phyloP scores from a whole-genome alignment of 1,140 invertebrate genomes.

The Sarcophaga peregrina region DNA sequence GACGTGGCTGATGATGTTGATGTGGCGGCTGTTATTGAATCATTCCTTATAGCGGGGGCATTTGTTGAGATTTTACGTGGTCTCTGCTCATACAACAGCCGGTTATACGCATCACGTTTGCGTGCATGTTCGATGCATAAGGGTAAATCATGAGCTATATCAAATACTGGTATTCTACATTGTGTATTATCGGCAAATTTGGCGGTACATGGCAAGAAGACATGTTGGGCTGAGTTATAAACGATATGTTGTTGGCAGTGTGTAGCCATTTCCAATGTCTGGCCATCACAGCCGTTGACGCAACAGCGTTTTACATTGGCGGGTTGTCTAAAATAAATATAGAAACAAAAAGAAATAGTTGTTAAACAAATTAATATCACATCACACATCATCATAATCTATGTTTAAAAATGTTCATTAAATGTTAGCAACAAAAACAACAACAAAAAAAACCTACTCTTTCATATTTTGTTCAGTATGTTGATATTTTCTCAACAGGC shows the following conservation, averaged over 20 bases:
- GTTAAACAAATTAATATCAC: conserved; percentile 16
- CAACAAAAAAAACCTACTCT: conserved; percentile 51
- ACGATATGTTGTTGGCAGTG: conserved; percentile 89
- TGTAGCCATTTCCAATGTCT: conserved; percentile 77
- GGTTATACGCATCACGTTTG: conserved; percentile 83
- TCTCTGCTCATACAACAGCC: conserved; percentile 77
- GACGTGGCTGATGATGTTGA: not conserved
- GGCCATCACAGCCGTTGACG: conserved; percentile 53
- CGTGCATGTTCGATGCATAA: conserved; percentile 85
- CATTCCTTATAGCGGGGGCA: not conserved
- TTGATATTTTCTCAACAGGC: conserved; percentile 57
- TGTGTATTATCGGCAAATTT: conserved; percentile 88
- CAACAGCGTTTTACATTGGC: conserved; percentile 54
- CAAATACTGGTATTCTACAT: conserved; percentile 88
- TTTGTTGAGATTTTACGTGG: conserved; percentile 75
- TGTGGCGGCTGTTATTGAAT: not conserved
- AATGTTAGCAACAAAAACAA: no score
- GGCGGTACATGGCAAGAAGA: conserved; percentile 90
- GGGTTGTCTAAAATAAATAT: conserved; percentile 45
- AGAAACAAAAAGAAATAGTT: not conserved
- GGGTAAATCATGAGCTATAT: conserved; percentile 84
- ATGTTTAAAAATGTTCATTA: not conserved
- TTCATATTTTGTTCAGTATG: conserved; percentile 49
- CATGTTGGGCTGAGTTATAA: conserved; percentile 85
- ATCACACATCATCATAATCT: not conserved